Base-by-base conservation (phyloP, 2,888 invertebrate genomes). In the Cataglyphis albicans region DNA sequence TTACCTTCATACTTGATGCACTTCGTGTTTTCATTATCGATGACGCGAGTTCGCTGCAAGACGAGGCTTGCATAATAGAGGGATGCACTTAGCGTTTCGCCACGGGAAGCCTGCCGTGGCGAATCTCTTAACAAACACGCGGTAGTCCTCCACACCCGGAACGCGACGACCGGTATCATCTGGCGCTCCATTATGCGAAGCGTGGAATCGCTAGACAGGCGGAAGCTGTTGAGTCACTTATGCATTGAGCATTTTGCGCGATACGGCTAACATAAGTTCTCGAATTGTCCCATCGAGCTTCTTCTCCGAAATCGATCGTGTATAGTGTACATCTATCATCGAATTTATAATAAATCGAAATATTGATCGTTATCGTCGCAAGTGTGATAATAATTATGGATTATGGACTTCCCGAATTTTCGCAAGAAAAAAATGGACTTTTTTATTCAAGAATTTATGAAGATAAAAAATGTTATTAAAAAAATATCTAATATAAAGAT, bases 121-220 rank as follows among this genome's bases (percentile, higher is more conserved):
- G 91, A 93, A 93, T 93, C 92, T 91, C 91, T 92, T 90, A 91
- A 92, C 92, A 92, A 93, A 92, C 92, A 92, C 85, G 89, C 90
- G 90, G 83, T 87, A 86, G 86, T 86, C 86, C 84, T 87, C 87
- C 83, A 85, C 81, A 81, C n/a, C n/a, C 52, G n/a, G 52, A 52
- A 52, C n/a, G 52, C 72, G 82, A 81, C 81, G 61, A 68, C 57
- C 81, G 63, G 70, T 64, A 89, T 89, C 89, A 87, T 89, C 89
- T 87, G 84, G 68, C 72, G 84, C 84, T 84, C 89, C 86, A 89
- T 89, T 88, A 87, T 85, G 86, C 80, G 74, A 72, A 80, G 81
- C 72, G 76, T 83, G 84, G 82, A 85, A 88, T 86, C 86, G 76
- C 73, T 75, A 78, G 61, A 61, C 82, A 82, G 86, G 84, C 90